Base-by-base conservation (phyloP, 1,140 invertebrate genomes). In the Zaprionus inermis region DNA sequence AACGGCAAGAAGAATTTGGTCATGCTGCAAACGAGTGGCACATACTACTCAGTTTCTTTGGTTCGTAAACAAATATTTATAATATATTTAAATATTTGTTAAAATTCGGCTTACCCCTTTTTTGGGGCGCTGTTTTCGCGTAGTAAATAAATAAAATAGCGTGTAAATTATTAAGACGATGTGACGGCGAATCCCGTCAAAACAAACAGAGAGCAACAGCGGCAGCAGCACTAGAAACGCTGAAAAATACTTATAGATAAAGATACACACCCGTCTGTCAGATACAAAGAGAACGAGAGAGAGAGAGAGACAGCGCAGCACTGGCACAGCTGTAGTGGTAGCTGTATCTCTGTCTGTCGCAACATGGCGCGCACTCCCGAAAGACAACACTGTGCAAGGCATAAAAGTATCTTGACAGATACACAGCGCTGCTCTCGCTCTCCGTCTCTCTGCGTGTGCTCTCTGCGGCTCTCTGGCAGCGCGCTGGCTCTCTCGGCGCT, bases 131-230 rank as follows among this genome's bases (percentile, higher is more conserved):
- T 58, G 38, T 24, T 16, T 66, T 34, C 6, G 44, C 18, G 6
- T 51, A 22, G 63, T 46, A 59, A 78, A 72, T 54, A 78, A 66
- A 83, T 71, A 65, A 64, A 65, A 66, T 66, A 49, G 66, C 63
- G 58, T 85, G 74, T 85, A 80, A 89, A 84, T 89, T 70, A 71
- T 58, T 44, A 71, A 78, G 66, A 69, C 49, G 61, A 22, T 16
- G 7, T n/a, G 18, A 44, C 56, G 63, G 68, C 66, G 59, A 68
- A 64, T 67, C 73, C 84, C 84, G 84, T 89, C 83, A 88, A 88
- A 88, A 88, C 84, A 88, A 88, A 89, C 84, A 89, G 80, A 88
- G 84, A 83, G 78, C 32, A 68, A 72, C 51, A 56, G 18, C 32
- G 63, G 64, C 49, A 56, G 18, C 32, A 56, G 36, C 55, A n/a